Evolutionary conservation across 2,797 vertebrate species (phyloP).

Genomic region (Muraenolepis orangiensis): DNA sequence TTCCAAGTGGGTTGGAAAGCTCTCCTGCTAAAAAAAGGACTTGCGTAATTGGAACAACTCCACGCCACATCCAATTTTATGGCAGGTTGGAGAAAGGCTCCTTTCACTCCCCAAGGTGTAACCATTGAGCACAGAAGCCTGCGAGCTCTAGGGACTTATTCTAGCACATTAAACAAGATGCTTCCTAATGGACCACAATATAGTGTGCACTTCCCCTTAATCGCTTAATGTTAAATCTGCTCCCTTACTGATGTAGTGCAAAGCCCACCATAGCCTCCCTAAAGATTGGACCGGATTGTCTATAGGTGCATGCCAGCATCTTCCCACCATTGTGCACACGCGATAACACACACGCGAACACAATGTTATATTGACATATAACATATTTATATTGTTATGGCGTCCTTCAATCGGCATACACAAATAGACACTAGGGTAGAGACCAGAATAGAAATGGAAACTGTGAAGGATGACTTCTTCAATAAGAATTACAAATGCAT

Average conservation of each 20-base stretch:
- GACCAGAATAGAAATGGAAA: background rate
- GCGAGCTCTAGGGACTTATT: background rate
- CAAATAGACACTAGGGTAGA: background rate
- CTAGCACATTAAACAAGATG: background rate
- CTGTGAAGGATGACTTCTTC: background rate
- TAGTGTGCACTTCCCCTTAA: background rate
- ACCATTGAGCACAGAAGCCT: background rate
- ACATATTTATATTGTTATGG: no score
- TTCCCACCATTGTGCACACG: background rate
- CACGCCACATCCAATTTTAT: background rate
- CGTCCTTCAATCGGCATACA: background rate
- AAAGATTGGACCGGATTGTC: background rate
- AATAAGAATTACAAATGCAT: slow-evolving; percentile 6
- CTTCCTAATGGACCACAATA: background rate
- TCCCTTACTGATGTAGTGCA: background rate
- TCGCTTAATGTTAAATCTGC: background rate
- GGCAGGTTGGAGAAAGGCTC: background rate
- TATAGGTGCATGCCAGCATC: background rate
- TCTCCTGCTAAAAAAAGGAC: background rate
- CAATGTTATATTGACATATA: no score
- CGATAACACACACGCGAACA: no score
- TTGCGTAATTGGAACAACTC: slow-evolving; percentile 1
- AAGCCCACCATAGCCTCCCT: background rate
- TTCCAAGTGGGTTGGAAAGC: background rate
- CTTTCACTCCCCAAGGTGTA: background rate